Percentiles rank a stretch among this genome's conserved stretches.
Conservation (phyloP, 2,888 invertebrate genomes). For the Drosophila nr. perissopoda region DNA sequence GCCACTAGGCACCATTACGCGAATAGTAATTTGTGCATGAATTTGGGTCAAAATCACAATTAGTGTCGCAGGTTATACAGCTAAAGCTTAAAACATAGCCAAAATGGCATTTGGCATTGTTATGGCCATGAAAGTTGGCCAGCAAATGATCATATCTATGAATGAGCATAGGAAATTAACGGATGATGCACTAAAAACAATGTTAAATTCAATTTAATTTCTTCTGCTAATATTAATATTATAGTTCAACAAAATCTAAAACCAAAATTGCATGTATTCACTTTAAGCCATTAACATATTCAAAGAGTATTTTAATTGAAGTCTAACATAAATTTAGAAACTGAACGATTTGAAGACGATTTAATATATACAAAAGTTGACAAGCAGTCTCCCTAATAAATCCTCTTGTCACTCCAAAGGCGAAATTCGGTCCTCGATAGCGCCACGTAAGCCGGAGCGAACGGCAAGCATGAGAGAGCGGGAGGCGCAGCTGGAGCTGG, state of each 20-base stretch:
- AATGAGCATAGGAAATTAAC: neutral
- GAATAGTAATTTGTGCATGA: conserved; percentile 67
- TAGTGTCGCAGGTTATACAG: conserved; percentile 59
- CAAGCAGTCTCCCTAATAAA: neutral
- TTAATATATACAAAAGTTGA: neutral
- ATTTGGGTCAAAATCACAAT: conserved; percentile 81
- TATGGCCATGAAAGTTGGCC: conserved; percentile 22
- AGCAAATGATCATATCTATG: conserved; percentile 14
- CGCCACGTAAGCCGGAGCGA: conserved; percentile 93
- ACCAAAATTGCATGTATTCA: neutral
- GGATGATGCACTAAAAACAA: neutral
- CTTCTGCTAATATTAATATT: neutral
- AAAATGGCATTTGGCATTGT: conserved; percentile 34
- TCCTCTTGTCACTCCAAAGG: conserved; percentile 85
- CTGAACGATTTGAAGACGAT: neutral
- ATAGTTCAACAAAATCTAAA: neutral
- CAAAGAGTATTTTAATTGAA: neutral
- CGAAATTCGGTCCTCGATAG: conserved; percentile 92
- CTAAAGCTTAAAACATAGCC: conserved; percentile 9
- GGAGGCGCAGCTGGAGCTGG: conserved; percentile 88
- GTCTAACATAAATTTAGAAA: neutral
- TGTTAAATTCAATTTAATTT: conserved; percentile 1
- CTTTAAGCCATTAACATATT: neutral
- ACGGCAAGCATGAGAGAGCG: conserved; percentile 94
- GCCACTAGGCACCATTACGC: conserved; percentile 46